A percentile compares a stretch with the other conserved stretches of the same genome.
Conservation (phyloP, 2,888 invertebrate genomes). For the Eupithecia dodoneata region DNA sequence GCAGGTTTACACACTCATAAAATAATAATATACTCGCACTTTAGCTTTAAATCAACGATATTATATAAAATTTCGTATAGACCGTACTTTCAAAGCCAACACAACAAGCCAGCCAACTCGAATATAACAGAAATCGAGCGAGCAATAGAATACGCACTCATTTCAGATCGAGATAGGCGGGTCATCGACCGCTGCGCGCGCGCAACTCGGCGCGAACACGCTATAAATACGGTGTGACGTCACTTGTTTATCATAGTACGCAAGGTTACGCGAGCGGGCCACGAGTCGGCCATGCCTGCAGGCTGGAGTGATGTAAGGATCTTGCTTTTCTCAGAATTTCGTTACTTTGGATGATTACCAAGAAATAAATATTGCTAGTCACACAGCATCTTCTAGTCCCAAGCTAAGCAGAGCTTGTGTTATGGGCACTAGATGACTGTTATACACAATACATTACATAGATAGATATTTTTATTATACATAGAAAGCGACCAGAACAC, state of each 20-base stretch:
- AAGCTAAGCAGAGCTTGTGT: no score
- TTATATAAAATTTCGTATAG: neutral
- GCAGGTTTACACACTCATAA: neutral
- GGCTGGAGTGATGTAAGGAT: slow-evolving; percentile 36
- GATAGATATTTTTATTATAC: no score
- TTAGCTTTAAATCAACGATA: neutral
- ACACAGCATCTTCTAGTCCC: no score
- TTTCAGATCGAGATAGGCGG: slow-evolving; percentile 67
- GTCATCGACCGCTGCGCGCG: slow-evolving; percentile 70
- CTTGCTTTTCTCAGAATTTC: neutral
- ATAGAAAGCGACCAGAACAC: no score
- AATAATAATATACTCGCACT: neutral
- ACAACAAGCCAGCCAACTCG: slow-evolving; percentile 25
- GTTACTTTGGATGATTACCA: neutral
- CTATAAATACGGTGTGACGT: slow-evolving; percentile 80
- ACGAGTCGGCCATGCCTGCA: slow-evolving; percentile 57
- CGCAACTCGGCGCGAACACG: slow-evolving; percentile 69
- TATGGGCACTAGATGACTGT: no score
- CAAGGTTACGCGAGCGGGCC: slow-evolving; percentile 75
- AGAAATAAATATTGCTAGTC: no score
- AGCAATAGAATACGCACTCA: slow-evolving; percentile 33
- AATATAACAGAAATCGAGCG: slow-evolving; percentile 41
- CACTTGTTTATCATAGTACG: slow-evolving; percentile 81
- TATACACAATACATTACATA: no score
- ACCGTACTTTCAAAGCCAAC: slow-evolving; percentile 11